Evolutionary conservation across 2,113 vertebrate species (phyloP), one percentile per base, ranked within the genome.

Genomic region (Ancistrus triradiatus): DNA sequence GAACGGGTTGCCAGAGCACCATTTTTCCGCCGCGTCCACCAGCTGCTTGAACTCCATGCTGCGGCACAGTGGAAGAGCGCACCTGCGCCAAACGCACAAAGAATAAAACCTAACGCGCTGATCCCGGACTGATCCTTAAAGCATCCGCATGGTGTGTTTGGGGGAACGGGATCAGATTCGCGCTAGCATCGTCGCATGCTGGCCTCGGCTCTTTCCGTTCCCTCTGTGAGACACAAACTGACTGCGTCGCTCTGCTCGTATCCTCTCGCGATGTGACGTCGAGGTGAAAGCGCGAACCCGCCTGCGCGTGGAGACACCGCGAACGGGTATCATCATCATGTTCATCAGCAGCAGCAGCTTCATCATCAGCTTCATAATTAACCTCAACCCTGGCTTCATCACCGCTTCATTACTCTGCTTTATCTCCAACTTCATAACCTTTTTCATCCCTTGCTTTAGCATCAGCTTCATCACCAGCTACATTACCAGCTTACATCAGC

Each of bases 21-120:
- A 96, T 74, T 93, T 93, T 80, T 96, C 93, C 82, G 93, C 95
- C 78, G 89, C 88, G 81, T 97, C 93, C 70, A 94, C 93, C 87
- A 96, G 91, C 89, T 91, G 90, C 89, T 96, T 93, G 85, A 95
- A 96, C 85, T 91, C 92, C 93, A 95, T 95, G 84, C 87, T 85
- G 48, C 42, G 47, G 73, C 69, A 56, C 69, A 55, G 72, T 69
- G 74, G 63, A 73, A 62, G 46, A 69, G 59, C 69, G 83, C 77
- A 77, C 77, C 79, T 82, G 70, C 69, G 74, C 76, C 71, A 33
- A 44, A 27, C n/a, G 35, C 47, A 13, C 60, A 19, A 7, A 2
- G 1, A 52, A 5, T 28, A 18, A 13, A 74, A 75, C 81, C 70
- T 71, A 78, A 80, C 77, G 77, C 82, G 81, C 79, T 66, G 75